A percentile compares a stretch with the other conserved stretches of the same genome.
phyloP scores from a whole-genome alignment of 2,113 vertebrate genomes.

The Morone chrysops region DNA sequence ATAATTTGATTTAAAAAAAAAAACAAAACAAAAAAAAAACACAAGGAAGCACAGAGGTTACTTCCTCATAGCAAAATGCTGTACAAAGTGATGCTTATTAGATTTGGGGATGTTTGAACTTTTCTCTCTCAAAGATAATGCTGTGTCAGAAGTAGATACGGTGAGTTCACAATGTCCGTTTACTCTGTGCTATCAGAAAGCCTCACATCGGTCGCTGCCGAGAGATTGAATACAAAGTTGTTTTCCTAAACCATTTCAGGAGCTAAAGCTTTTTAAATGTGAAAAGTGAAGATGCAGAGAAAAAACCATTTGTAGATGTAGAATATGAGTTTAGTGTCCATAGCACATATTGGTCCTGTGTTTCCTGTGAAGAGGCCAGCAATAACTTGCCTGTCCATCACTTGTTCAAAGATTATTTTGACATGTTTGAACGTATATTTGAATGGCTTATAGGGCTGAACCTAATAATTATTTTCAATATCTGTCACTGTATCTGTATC shows the following conservation, averaged over 20 bases:
- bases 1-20: conserved; percentile 46
- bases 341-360: background rate
- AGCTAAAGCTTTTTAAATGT: background rate
- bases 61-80: conserved; percentile 53
- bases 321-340: background rate
- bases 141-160: background rate
- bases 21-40: background rate
- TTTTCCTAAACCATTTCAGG: background rate
- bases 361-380: background rate
- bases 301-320: background rate
- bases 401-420: too few relatives aligned
- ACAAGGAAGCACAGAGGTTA: conserved; percentile 46
- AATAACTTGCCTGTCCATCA: too few relatives aligned
- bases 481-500: too few relatives aligned
- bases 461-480: too few relatives aligned
- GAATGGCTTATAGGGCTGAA: too few relatives aligned
- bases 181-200: conserved; percentile 7
- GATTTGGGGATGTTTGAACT: background rate
- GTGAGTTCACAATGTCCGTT: background rate
- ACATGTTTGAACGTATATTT: background rate
- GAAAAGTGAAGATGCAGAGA: background rate
- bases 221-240: background rate
- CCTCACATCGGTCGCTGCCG: background rate
- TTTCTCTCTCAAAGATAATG: background rate
- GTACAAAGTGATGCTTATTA: background rate